Percentiles rank a stretch among this genome's conserved stretches.
phyloP scores from a whole-genome alignment of 1,140 invertebrate species.

The Chymomyza costata region DNA sequence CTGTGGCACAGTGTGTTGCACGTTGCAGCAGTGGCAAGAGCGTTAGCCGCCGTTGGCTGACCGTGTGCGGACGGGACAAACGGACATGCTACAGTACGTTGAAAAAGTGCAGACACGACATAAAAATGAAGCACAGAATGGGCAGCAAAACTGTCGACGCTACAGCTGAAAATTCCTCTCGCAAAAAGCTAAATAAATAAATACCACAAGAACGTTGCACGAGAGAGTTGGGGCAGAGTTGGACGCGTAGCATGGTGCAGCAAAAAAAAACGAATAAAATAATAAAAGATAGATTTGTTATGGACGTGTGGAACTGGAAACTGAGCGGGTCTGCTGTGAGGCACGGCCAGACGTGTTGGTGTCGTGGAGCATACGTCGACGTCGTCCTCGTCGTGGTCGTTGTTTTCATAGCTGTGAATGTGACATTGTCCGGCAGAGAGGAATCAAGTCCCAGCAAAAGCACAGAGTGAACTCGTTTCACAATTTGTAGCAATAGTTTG shows the following conservation, averaged over 20 bases:
- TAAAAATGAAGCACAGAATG: conserved; percentile 29
- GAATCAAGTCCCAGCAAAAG: too few species aligned
- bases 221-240: conserved; percentile 1
- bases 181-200: conserved; percentile 66
- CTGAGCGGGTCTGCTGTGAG: too few species aligned
- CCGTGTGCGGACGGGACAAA: conserved; percentile 17
- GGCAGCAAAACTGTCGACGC: conserved; percentile 6
- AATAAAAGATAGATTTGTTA: conserved; percentile 60
- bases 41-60: too few species aligned
- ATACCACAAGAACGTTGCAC: conserved; percentile 39
- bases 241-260: neutral
- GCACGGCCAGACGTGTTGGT: neutral
- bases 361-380: conserved; percentile 16
- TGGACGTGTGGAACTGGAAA: too few species aligned
- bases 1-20: conserved; percentile 43
- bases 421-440: conserved; percentile 37
- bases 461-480: too few species aligned
- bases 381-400: conserved; percentile 17
- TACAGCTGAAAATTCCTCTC: conserved; percentile 38
- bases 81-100: conserved; percentile 17
- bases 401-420: conserved; percentile 40
- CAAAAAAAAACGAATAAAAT: conserved; percentile 10
- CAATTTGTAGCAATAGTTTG: neutral
- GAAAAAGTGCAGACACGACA: conserved; percentile 67
- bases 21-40: conserved; percentile 22